Conservation (phyloP, 2,797 vertebrate species). For the Valencia hispanica region DNA sequence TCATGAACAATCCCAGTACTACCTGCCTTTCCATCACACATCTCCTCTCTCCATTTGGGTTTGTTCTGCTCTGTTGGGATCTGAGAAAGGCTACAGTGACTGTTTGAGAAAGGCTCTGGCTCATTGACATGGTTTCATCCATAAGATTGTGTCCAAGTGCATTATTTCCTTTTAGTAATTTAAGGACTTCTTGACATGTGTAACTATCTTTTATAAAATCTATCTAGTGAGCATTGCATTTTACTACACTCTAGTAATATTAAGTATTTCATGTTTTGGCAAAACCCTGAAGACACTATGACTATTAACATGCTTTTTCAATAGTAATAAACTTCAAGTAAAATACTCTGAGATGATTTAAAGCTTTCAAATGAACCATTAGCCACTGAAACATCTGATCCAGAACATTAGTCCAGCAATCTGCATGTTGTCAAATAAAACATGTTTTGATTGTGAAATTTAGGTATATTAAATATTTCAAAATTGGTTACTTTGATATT, state of each 20-base stretch:
- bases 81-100: no score
- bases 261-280: neutral
- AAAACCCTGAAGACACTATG: neutral
- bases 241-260: neutral
- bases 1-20: no score
- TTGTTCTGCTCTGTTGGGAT: no score
- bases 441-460: neutral
- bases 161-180: neutral
- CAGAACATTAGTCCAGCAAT: neutral
- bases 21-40: no score
- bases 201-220: neutral
- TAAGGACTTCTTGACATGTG: neutral
- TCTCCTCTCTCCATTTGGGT: no score
- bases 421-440: neutral
- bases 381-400: neutral
- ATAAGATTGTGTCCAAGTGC: no score
- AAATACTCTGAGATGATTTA: neutral
- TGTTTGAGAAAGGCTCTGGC: neutral
- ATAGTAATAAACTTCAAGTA: neutral
- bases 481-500: no score
- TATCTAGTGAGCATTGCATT: neutral
- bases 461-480: no score
- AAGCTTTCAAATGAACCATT: neutral
- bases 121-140: no score
- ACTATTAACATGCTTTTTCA: neutral